A percentile compares a stretch with the other conserved stretches of the same genome.
Evolutionary conservation across 2,797 vertebrate species (phyloP).

Genomic region (Fratercula arctica): DNA sequence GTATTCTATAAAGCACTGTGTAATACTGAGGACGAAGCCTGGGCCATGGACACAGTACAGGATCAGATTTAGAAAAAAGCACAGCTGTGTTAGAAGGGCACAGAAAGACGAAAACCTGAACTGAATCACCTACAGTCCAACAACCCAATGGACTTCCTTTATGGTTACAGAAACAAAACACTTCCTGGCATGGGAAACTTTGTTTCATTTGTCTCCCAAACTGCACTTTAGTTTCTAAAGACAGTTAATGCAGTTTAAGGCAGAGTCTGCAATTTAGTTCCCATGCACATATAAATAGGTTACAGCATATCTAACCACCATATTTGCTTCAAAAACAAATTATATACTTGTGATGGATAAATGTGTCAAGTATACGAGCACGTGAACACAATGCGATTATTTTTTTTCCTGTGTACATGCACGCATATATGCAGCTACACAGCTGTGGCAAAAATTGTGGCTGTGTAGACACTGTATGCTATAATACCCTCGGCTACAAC

Average conservation of each 20-base stretch:
- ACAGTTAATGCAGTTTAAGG: background rate
- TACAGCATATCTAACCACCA: background rate
- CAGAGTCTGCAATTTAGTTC: background rate
- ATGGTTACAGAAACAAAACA: background rate
- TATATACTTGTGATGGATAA: background rate
- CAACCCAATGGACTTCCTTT: background rate
- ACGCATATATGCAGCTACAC: background rate
- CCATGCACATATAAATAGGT: background rate
- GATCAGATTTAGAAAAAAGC: background rate
- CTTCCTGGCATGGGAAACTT: background rate
- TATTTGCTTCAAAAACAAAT: background rate
- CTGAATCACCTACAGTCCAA: background rate
- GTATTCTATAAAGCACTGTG: background rate
- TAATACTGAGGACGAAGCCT: background rate
- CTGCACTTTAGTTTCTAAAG: background rate
- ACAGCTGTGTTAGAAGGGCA: background rate
- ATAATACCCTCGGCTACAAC: background rate
- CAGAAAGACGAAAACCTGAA: background rate
- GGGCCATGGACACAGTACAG: background rate
- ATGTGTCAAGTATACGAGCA: background rate
- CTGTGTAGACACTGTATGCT: background rate
- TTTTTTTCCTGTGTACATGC: background rate
- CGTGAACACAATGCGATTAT: accelerated
- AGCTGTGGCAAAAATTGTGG: background rate
- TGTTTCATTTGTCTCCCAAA: background rate